phyloP scores from a whole-genome alignment of 2,888 invertebrate genomes.

The Eilema sororculum region DNA sequence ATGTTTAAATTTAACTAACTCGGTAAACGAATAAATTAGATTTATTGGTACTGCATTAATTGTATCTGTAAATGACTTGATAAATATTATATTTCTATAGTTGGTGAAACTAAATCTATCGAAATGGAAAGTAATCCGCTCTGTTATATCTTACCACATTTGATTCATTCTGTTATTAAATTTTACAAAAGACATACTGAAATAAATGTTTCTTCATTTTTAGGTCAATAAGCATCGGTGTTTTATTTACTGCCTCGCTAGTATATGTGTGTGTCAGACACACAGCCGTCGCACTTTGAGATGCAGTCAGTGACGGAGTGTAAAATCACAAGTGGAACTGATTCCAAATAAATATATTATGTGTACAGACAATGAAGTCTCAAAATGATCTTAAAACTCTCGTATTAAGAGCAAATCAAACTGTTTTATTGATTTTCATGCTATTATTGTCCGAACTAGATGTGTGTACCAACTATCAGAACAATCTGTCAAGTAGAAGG shows the following conservation, averaged over 20 bases:
- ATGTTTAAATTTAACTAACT: conserved; percentile 82
- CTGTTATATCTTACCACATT: conserved; percentile 83
- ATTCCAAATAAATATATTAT: no score
- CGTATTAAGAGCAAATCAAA: no score
- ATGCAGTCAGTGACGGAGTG: no score
- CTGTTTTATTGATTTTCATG: no score
- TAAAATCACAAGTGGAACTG: no score
- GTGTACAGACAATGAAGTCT: no score
- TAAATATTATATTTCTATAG: conserved; percentile 86
- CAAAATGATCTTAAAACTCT: no score
- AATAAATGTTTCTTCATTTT: conserved; percentile 92
- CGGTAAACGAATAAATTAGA: conserved; percentile 85
- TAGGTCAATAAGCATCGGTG: conserved; percentile 89
- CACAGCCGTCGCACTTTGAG: no score
- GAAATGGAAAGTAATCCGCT: conserved; percentile 82
- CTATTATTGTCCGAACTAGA: no score
- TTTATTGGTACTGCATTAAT: conserved; percentile 83
- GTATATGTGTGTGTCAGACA: no score
- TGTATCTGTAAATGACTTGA: conserved; percentile 85
- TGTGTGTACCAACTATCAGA: no score
- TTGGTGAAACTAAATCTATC: conserved; percentile 83
- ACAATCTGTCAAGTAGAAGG: no score
- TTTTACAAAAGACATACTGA: conserved; percentile 90
- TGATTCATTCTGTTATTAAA: conserved; percentile 87
- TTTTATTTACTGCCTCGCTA: conserved; percentile 73